Percentiles rank a stretch among this genome's conserved stretches.
These are phyloP conservation scores for Phaethornis superciliosus DNA, from an alignment of 2,113 vertebrate species.

Conservation along the genomic window DNA sequence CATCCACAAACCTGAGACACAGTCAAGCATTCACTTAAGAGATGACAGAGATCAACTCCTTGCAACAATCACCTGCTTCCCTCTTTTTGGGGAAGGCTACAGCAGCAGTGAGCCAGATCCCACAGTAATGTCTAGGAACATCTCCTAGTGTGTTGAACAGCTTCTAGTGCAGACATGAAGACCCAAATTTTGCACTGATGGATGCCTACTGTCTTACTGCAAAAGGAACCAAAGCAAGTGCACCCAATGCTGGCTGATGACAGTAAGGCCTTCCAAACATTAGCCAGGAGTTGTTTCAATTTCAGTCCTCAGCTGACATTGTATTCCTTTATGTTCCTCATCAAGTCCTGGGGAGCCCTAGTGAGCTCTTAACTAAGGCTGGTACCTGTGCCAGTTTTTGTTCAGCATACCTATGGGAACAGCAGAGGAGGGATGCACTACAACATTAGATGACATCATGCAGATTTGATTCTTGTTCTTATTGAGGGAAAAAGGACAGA, in stretches of 20 bases:
- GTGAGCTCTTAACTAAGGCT: background rate
- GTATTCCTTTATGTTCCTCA: background rate
- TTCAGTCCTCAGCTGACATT: background rate
- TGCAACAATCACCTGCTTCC: background rate
- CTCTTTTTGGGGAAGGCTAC: background rate
- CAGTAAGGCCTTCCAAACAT: background rate
- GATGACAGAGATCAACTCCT: background rate
- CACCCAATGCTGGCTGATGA: accelerated
- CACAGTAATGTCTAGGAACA: background rate
- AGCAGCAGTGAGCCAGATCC: background rate
- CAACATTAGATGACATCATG: background rate
- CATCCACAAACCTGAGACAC: background rate
- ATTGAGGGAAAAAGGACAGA: background rate
- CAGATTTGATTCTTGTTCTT: background rate
- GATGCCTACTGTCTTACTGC: background rate
- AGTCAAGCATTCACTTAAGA: background rate
- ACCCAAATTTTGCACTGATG: background rate
- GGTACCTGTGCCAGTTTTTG: background rate
- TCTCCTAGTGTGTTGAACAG: too few relatives aligned
- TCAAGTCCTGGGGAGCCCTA: background rate
- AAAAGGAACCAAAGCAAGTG: background rate
- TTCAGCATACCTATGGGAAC: background rate
- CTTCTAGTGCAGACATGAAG: background rate
- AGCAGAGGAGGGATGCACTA: background rate
- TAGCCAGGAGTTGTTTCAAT: background rate